Percentiles rank a stretch among this genome's conserved stretches.
Evolutionary conservation across 2,113 vertebrate species (phyloP).

Genomic region (Phrynosoma blainvillii): DNA sequence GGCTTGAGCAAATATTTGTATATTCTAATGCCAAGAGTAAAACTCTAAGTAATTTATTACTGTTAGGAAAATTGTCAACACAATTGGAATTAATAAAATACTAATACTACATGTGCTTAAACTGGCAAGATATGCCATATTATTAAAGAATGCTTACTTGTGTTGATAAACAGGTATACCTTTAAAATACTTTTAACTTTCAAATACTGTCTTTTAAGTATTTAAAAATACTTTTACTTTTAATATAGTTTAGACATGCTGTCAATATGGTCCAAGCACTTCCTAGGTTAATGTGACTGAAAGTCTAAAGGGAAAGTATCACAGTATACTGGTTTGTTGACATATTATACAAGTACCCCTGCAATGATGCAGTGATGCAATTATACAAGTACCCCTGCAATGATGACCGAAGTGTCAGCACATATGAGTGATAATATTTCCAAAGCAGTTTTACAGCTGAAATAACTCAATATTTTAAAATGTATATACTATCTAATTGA

Average conservation of each 20-base stretch:
- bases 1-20: conserved; percentile 65
- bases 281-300: conserved; percentile 34
- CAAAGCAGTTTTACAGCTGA: conserved; percentile 2
- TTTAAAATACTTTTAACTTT: conserved; percentile 32
- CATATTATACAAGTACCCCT: conserved; percentile 22
- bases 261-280: conserved; percentile 35
- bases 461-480: background rate
- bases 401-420: background rate
- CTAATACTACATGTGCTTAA: background rate
- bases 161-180: conserved; percentile 16
- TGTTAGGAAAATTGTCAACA: conserved; percentile 24
- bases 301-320: conserved; percentile 48
- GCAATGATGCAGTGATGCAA: conserved; percentile 19
- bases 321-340: conserved; percentile 39
- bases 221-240: conserved; percentile 33
- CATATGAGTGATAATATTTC: background rate
- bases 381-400: conserved; percentile 31
- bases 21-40: conserved; percentile 50
- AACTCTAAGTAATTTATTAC: conserved; percentile 54
- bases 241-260: conserved; percentile 10
- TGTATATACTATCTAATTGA: background rate
- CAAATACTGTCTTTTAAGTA: too few relatives aligned
- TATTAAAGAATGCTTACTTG: conserved; percentile 14
- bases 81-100: conserved; percentile 34
- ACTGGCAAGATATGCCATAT: conserved; percentile 27